Evolutionary conservation across 2,797 vertebrate species (phyloP), one percentile per base, ranked within the genome.

Genomic region (Tragopan temminckii): DNA sequence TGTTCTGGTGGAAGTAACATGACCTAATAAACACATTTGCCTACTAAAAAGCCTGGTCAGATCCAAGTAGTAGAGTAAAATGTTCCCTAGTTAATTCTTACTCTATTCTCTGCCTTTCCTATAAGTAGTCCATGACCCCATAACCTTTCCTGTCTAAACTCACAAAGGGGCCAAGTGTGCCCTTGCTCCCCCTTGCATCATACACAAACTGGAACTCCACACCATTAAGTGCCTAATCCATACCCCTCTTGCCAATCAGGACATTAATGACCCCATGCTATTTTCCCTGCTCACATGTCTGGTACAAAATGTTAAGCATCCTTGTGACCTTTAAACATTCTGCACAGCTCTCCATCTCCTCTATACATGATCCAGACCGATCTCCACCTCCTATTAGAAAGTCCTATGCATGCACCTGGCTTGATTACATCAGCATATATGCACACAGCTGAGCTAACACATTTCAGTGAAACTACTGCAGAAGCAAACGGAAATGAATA

Each of bases 351-450:
- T 93, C 68, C 79, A 94, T 61, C 92, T 89, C 87, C 86, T 93
- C 72, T 92, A 89, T 80, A 71, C 0, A 0, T 69, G 89, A 89
- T 83, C 89, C 66, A 96, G 66, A 40, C 76, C 89, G 82, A 85
- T 92, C 85, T 91, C 66, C 82, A 92, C 29, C 89, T 88, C 94
- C 76, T 89, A 67, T 66, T 88, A 72, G 87, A 96, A 93, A 93
- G 93, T 69, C 72, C 92, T 94, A 53, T 91, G 85, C 24, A 7
- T 69, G 91, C 96, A 96, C 95, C 91, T 96, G 96, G 87, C 89
- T 89, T 93, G 91, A 93, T 96, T 89, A 88, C 91, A 89, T 94
- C 95, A 96, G 94, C 89, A 66, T 80, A 71, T 90, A 84, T 79
- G 70, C 84, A 63, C 63, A 81, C 67, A 94, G 94, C 89, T 95